Conservation (phyloP, 2,888 invertebrate genomes). For the Oscheius sp. region DNA sequence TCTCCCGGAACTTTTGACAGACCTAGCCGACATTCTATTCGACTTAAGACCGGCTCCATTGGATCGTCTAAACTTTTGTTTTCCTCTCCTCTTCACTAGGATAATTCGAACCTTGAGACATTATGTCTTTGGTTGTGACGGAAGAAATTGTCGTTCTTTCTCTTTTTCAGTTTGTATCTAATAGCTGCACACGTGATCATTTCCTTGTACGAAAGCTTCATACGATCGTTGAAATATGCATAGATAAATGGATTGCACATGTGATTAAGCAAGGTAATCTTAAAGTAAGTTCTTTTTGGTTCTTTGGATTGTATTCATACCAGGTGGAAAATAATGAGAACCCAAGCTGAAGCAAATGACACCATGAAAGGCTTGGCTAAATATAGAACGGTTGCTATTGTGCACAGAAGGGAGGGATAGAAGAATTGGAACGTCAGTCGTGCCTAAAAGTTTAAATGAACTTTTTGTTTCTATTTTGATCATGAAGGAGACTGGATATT, state of each 20-base stretch:
- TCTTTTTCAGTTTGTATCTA: slow-evolving; percentile 56
- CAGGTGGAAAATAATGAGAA: slow-evolving; percentile 59
- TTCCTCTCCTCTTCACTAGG: background rate
- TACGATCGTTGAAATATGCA: slow-evolving; percentile 67
- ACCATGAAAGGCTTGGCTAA: slow-evolving; percentile 62
- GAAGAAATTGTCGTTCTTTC: slow-evolving; percentile 49
- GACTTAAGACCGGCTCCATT: slow-evolving; percentile 55
- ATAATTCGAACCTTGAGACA: slow-evolving; percentile 40
- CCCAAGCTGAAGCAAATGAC: slow-evolving; percentile 37
- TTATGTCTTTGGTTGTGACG: slow-evolving; percentile 49
- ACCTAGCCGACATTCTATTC: slow-evolving; percentile 57
- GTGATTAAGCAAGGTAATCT: slow-evolving; percentile 65
- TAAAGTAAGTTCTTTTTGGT: slow-evolving; percentile 11
- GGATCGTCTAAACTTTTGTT: slow-evolving; percentile 49
- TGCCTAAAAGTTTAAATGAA: slow-evolving; percentile 46
- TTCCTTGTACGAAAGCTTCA: slow-evolving; percentile 64
- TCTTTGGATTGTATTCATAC: slow-evolving; percentile 35
- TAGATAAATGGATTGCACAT: slow-evolving; percentile 67
- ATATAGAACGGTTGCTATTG: slow-evolving; percentile 62
- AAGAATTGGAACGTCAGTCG: slow-evolving; percentile 68
- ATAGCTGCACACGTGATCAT: slow-evolving; percentile 58
- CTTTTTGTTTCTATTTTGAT: too few relatives aligned
- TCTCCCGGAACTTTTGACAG: slow-evolving; percentile 51
- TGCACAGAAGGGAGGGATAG: slow-evolving; percentile 66
- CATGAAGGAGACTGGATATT: too few relatives aligned